Conservation (phyloP, 2,797 vertebrate genomes). For the Heliangelus exortis region DNA sequence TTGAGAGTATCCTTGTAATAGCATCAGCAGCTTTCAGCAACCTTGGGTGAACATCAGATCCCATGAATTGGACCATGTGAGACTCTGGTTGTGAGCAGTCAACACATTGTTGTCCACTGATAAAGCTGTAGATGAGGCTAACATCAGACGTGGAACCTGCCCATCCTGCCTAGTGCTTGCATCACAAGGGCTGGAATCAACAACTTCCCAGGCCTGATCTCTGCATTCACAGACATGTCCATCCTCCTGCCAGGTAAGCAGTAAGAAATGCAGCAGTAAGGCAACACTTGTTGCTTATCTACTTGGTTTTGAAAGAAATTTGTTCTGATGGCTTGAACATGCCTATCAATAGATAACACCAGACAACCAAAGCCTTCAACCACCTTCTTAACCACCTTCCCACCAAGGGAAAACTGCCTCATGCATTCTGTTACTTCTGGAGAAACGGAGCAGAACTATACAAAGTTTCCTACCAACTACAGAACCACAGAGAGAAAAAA, state of each 20-base stretch:
- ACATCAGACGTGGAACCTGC: not conserved
- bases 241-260: not conserved
- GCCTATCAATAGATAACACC: not conserved
- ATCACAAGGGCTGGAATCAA: not conserved
- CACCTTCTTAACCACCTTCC: not conserved
- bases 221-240: not conserved
- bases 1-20: not conserved
- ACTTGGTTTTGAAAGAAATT: not conserved
- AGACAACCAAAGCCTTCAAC: not conserved
- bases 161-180: not conserved
- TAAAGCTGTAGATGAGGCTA: not conserved
- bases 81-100: not conserved
- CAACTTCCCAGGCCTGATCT: not conserved
- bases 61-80: rapidly evolving
- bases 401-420: not conserved
- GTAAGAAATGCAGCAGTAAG: not conserved
- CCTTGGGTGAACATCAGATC: not conserved
- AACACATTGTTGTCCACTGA: not conserved
- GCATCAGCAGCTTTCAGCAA: not conserved
- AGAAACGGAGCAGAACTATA: not conserved
- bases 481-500: not conserved
- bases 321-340: not conserved
- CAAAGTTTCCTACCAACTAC: not conserved
- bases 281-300: not conserved
- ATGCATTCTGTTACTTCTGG: not conserved